Evolutionary conservation across 2,113 vertebrate species (phyloP), one percentile per base, ranked within the genome.

Genomic region (Raja brachyura): DNA sequence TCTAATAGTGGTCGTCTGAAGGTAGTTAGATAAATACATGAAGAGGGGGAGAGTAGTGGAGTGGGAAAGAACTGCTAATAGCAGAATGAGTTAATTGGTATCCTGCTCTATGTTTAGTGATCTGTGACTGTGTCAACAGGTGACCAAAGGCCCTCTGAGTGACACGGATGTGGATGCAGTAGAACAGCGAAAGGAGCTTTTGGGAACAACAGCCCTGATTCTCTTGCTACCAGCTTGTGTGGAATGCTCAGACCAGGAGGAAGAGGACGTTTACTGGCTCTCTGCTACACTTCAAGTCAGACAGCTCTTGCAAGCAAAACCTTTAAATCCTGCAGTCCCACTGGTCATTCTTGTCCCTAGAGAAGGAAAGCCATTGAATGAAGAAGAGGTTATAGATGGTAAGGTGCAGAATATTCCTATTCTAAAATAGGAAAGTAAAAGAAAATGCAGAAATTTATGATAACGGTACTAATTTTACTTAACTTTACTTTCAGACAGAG

Each of bases 271-370:
- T 0, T 96, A 96, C 31, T 96, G 98, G 96, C 97, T 99, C 61
- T 98, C 98, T 0, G 97, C 98, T 0, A 93, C 98, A 93, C 96
- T 99, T 66, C 98, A 99, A 95, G 95, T 99, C 93, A 98, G 96
- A 94, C 98, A 98, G 95, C 95, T 99, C 3, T 97, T 99, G 93
- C 97, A 98, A 93, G 97, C 96, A 54, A 98, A 97, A 94, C 96
- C 96, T 77, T 98, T 98, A 95, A 96, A 97, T 48, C 97, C 97
- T 0, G 92, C 97, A 0, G 94, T 98, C 73, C 98, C 98, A 0
- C 95, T 99, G 75, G 97, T 95, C 33, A 94, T 99, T 39, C 96
- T 99, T 5, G 96, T 97, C 0, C 97, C 98, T 0, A 90, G 95
- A 93, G 93, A 94, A 0, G 95, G 95, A 0, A 79, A 90, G 0